phyloP scores from a whole-genome alignment of 2,888 invertebrate genomes.

The Carcina quercana region DNA sequence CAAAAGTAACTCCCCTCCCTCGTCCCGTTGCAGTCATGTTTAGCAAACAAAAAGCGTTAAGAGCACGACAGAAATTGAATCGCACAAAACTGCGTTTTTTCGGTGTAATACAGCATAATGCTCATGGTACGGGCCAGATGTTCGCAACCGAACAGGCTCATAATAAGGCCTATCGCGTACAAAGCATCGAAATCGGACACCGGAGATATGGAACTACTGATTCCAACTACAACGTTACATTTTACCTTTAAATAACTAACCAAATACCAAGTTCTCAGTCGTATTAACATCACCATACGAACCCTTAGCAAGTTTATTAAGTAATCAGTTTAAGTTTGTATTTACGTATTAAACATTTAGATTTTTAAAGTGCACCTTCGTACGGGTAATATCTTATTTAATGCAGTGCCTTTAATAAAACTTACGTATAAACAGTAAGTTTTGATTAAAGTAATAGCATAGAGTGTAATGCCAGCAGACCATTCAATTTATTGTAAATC shows the following conservation, averaged over 20 bases:
- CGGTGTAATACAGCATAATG: slow-evolving; percentile 57
- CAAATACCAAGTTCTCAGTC: too few relatives aligned
- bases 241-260: slow-evolving; percentile 29
- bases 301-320: too few relatives aligned
- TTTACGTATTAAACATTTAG: slow-evolving; percentile 60
- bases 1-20: too few relatives aligned
- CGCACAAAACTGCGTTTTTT: slow-evolving; percentile 34
- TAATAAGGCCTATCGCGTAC: slow-evolving; percentile 72
- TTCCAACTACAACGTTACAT: slow-evolving; percentile 44
- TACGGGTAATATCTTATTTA: slow-evolving; percentile 32
- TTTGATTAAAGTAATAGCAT: too few relatives aligned
- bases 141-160: slow-evolving; percentile 63
- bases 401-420: slow-evolving; percentile 10
- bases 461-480: too few relatives aligned
- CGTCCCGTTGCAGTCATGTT: too few relatives aligned
- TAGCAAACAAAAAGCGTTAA: too few relatives aligned
- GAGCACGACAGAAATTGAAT: slow-evolving; percentile 38
- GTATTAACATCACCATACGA: too few relatives aligned
- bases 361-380: slow-evolving; percentile 57
- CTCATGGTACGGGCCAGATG: slow-evolving; percentile 61
- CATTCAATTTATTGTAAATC: slow-evolving; percentile 17
- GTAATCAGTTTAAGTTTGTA: too few relatives aligned
- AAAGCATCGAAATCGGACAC: slow-evolving; percentile 72
- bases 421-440: too few relatives aligned
- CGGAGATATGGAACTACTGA: slow-evolving; percentile 65